These are phyloP conservation scores for Neoaliturus tenellus DNA, from an alignment of 2,888 invertebrate genomes.

Conservation along the genomic window DNA sequence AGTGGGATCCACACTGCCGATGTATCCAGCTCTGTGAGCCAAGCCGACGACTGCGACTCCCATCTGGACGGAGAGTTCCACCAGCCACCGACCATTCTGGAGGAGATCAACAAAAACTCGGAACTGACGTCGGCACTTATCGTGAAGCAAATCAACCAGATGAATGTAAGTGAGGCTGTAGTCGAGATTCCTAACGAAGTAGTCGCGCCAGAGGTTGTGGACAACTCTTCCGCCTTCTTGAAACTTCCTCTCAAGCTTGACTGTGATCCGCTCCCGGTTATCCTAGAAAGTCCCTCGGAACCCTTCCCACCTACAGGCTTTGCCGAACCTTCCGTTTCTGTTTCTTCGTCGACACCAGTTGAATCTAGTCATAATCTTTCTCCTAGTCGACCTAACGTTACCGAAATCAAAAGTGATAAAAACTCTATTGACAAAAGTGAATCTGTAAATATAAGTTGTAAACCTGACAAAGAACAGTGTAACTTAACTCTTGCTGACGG, in stretches of 20 bases:
- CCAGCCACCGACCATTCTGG: conserved; percentile 63
- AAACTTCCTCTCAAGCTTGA: conserved; percentile 56
- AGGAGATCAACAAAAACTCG: conserved; percentile 59
- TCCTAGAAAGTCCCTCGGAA: conserved; percentile 63
- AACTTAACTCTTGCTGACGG: conserved; percentile 28
- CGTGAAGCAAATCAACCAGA: conserved; percentile 24
- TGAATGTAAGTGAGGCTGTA: conserved; percentile 61
- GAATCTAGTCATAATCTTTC: conserved; percentile 47
- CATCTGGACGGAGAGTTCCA: conserved; percentile 65
- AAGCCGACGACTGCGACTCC: conserved; percentile 78
- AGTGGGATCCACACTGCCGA: conserved; percentile 88
- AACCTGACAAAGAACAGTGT: conserved; percentile 15
- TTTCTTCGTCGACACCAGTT: conserved; percentile 20
- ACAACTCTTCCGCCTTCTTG: conserved; percentile 47
- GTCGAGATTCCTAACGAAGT: conserved; percentile 26
- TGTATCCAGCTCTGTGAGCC: conserved; percentile 84
- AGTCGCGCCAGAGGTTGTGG: conserved; percentile 45
- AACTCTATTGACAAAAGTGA: conserved; percentile 28
- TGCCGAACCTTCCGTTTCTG: background rate
- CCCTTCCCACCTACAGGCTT: conserved; percentile 42
- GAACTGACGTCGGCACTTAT: conserved; percentile 46
- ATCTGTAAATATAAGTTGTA: conserved; percentile 35
- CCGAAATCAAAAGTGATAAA: conserved; percentile 31
- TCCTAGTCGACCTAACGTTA: conserved; percentile 52
- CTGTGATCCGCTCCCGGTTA: conserved; percentile 62